phyloP scores from a whole-genome alignment of 2,888 invertebrate species.

The Pseudolycoriella hygida region DNA sequence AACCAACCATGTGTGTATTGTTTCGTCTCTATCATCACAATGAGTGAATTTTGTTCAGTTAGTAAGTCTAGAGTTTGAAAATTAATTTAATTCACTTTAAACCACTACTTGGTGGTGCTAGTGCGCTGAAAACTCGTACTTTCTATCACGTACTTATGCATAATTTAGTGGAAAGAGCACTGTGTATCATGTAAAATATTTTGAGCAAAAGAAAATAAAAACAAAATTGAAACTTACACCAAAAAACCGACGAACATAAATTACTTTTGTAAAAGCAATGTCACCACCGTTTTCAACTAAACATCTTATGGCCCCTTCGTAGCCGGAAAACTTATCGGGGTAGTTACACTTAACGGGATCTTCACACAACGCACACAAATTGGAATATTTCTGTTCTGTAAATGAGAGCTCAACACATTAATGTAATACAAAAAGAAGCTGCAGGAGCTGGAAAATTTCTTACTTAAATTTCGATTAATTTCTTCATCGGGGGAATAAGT shows the following conservation, averaged over 20 bases:
- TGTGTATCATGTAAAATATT: no score
- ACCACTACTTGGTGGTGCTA: no score
- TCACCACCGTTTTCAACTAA: conserved; percentile 65
- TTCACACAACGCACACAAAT: conserved; percentile 61
- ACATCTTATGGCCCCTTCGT: conserved; percentile 71
- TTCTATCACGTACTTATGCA: no score
- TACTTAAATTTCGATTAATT: conserved; percentile 53
- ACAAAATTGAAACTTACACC: conserved; percentile 31
- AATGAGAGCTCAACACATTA: conserved; percentile 9
- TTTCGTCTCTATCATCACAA: no score
- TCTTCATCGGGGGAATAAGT: conserved; percentile 60
- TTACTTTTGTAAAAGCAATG: conserved; percentile 72
- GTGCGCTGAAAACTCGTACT: no score
- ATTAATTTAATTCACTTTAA: no score
- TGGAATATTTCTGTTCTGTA: conserved; percentile 55
- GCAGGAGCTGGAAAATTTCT: conserved; percentile 14
- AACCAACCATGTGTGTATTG: no score
- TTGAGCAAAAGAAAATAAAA: not conserved
- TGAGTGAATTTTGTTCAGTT: no score
- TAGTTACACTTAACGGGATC: conserved; percentile 59
- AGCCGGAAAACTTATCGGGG: conserved; percentile 71
- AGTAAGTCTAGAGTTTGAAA: no score
- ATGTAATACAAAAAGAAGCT: not conserved
- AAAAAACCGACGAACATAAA: conserved; percentile 61
- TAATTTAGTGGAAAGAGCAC: no score